Evolutionary conservation across 1,140 invertebrate species (phyloP), one percentile per base, ranked within the genome.

Genomic region (Hyposmocoma kahamanoa): DNA sequence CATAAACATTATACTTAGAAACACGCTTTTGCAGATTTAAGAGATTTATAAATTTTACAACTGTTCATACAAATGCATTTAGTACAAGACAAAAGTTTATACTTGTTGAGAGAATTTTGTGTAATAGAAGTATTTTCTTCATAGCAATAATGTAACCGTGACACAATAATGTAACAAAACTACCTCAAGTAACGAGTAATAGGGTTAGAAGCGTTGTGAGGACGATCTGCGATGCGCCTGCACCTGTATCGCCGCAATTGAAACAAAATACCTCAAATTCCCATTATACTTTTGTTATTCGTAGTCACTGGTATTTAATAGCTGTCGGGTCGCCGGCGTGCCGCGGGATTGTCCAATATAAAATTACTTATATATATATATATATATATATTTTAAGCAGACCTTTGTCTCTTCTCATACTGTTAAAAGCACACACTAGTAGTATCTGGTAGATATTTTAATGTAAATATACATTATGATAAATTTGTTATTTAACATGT

Each of bases 401-500:
- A 28, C 11, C 5, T 28, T 72, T 75, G 73, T 80, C 68, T 72
- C 63, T 67, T 54, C 59, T 71, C 67, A 66, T 67, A 76, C 62
- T 69, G 71, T 81, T 81, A 67, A 77, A 73, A 73, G 65, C 68
- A 67, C 60, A 61, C 56, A 64, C 60, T 82, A 68, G 73, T 76
- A 73, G 67, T 69, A 72, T 65, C 65, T 56, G 41, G 64, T 76
- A 80, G 70, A 60, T 57, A 67, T 57, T 70, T 55, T 68, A 58
- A 69, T 82, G 79, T 83, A 83, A 72, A 83, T 83, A 80, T 67
- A 71, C 71, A 71, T 66, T 61, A 74, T 62, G 65, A 67, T 71
- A 71, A 72, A 74, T 82, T 83, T 78, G 76, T 83, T 83, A 82
- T 82, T 78, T 80, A 78, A 73, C 72, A 78, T 80, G 74, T 78